Conservation (phyloP, 53 echinoderm and acorn worm species). For the Zoroaster sp. region DNA sequence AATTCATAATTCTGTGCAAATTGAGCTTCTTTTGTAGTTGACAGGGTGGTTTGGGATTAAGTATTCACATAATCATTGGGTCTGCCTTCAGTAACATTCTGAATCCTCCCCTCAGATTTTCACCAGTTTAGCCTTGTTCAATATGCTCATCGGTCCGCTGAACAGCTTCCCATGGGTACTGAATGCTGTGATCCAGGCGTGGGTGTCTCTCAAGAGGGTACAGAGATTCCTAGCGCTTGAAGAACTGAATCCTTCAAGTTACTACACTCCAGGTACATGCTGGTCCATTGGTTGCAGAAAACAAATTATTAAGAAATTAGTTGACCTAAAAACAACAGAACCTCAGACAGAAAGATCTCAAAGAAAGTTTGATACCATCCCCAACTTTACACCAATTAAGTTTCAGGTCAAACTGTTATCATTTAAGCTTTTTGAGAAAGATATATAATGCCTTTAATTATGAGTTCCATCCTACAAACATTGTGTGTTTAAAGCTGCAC, state of each 20-base stretch:
- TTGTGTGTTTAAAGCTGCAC: no score
- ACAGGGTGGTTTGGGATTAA: no score
- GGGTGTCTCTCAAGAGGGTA: conserved; percentile 89
- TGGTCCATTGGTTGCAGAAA: neutral
- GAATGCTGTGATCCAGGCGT: conserved; percentile 95
- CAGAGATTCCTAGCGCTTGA: conserved; percentile 79
- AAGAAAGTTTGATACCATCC: no score
- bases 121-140: conserved; percentile 96
- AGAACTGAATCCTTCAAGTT: conserved; percentile 67
- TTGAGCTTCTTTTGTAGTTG: no score
- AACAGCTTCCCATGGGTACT: conserved; percentile 99
- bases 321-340: neutral
- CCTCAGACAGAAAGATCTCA: no score
- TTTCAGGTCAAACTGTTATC: no score
- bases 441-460: no score
- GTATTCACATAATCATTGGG: no score
- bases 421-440: no score
- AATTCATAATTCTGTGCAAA: no score
- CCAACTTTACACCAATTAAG: no score
- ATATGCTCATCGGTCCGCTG: conserved; percentile 97
- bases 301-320: neutral
- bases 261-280: conserved; percentile 71
- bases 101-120: conserved; percentile 67
- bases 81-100: neutral
- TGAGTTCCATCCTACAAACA: no score